phyloP scores from a whole-genome alignment of 30 jellyfish, hydroid and myxozoan species.

The Hydra vulgaris region DNA sequence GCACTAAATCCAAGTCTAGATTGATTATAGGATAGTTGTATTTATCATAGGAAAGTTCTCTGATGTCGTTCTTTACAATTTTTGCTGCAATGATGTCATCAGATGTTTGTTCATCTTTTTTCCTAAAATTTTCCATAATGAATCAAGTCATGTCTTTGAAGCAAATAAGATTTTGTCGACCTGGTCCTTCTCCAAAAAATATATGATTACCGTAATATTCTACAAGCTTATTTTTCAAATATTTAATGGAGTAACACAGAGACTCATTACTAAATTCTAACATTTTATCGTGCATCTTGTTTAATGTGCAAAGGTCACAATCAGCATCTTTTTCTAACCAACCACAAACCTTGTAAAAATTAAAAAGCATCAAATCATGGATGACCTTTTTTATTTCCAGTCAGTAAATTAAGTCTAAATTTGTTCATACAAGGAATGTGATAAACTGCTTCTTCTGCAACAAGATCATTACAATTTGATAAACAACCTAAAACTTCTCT shows the following conservation, averaged over 20 bases:
- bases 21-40: not conserved
- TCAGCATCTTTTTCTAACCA: slow-evolving; percentile 11
- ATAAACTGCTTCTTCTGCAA: slow-evolving; percentile 35
- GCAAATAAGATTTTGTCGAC: slow-evolving; percentile 13
- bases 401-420: not conserved
- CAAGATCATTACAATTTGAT: slow-evolving; percentile 17
- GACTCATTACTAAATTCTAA: not conserved
- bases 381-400: slow-evolving; percentile 5
- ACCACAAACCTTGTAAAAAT: slow-evolving; percentile 4
- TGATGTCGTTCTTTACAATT: slow-evolving; percentile 2
- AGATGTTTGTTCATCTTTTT: not conserved
- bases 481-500: slow-evolving; percentile 14
- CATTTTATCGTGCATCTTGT: slow-evolving; percentile 11
- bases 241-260: not conserved
- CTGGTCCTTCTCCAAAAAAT: slow-evolving; percentile 8
- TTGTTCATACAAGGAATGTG: slow-evolving; percentile 20
- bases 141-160: not conserved
- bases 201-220: slow-evolving; percentile 11
- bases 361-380: slow-evolving; percentile 10
- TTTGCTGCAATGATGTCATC: slow-evolving; percentile 1
- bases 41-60: slow-evolving; percentile 6
- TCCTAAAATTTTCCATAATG: slow-evolving; percentile 1
- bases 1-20: not conserved
- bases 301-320: slow-evolving; percentile 6
- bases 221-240: slow-evolving; percentile 12